phyloP scores from a whole-genome alignment of 2,888 invertebrate genomes.

The Hirtodrosophila trivittata region DNA sequence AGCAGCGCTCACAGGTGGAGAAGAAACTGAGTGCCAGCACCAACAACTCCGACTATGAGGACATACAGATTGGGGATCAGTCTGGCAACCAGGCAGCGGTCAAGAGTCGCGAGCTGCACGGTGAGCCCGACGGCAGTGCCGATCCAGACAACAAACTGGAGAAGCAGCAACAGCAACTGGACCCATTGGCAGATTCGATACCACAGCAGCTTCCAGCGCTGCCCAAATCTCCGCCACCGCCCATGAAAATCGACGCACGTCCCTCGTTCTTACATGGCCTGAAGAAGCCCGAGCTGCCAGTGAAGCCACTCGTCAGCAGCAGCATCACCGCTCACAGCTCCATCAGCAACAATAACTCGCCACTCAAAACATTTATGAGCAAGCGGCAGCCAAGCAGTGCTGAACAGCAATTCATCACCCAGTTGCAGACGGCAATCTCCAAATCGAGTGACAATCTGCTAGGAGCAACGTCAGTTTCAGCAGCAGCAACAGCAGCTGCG shows the following conservation, averaged over 20 bases:
- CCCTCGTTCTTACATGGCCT: slow-evolving; percentile 89
- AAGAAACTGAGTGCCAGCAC: slow-evolving; percentile 82
- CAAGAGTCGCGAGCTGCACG: slow-evolving; percentile 90
- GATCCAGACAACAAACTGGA: slow-evolving; percentile 89
- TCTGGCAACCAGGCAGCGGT: slow-evolving; percentile 78
- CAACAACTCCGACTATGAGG: slow-evolving; percentile 83
- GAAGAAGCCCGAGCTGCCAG: slow-evolving; percentile 89
- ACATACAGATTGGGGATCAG: slow-evolving; percentile 82
- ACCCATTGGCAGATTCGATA: slow-evolving; percentile 83
- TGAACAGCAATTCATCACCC: slow-evolving; percentile 85
- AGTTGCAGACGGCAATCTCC: slow-evolving; percentile 85
- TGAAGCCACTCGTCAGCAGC: slow-evolving; percentile 86
- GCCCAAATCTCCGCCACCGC: slow-evolving; percentile 85
- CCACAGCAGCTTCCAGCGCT: slow-evolving; percentile 86
- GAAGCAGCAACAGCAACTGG: slow-evolving; percentile 85
- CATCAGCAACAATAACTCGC: slow-evolving; percentile 80
- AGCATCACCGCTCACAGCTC: slow-evolving; percentile 26
- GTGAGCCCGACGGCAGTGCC: slow-evolving; percentile 94
- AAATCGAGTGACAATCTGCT: slow-evolving; percentile 77
- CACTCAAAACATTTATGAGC: slow-evolving; percentile 85
- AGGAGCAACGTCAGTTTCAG: slow-evolving; percentile 49
- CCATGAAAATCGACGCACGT: slow-evolving; percentile 84
- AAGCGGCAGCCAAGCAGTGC: slow-evolving; percentile 84
- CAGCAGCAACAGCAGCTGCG: slow-evolving; percentile 36
- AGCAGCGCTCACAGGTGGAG: slow-evolving; percentile 67